Base-by-base conservation (phyloP, 1,140 invertebrate genomes). In the Drosophila subpulchrella region DNA sequence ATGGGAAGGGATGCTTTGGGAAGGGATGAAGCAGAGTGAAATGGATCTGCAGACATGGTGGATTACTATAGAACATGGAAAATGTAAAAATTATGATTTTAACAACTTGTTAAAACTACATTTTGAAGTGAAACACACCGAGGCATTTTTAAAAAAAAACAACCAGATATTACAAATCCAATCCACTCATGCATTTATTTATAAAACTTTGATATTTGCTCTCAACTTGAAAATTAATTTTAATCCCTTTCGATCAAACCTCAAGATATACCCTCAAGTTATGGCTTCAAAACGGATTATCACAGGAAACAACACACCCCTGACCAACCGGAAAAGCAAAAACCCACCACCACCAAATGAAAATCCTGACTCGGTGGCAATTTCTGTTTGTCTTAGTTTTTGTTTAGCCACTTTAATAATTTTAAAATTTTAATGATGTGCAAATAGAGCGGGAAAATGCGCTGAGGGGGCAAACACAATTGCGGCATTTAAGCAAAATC, bases 341-440 rank as follows among this genome's bases (percentile, higher is more conserved):
- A 27, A 58, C 17, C 20, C 7, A 54, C 36, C 17, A 27, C 27
- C 39, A 47, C 13, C n/a, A n/a, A 7, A 3, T n/a, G 17, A 41
- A n/a, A 42, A 32, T 13, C 44, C 32, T 4, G 44, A 60, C 32
- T 24, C 30, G 27, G n/a, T 53, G 60, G 27, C 55, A 12, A 27
- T 51, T 50, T 54, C 46, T 86, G 65, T 90, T 88, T 88, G 61
- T 72, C 73, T 89, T 88, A 81, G 81, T 89, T 81, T 83, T 75
- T 77, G 62, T 78, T 81, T 77, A 70, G 73, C 68, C 85, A 84
- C 88, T 72, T 88, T 89, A 81, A 89, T 84, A 80, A 78, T 90
- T 91, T 91, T 83, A 75, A 56, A 91, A 91, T 91, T 91, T 90
- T 90, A 90, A 90, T 90, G 88, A 90, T 88, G 60, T 91, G 79